These are phyloP conservation scores for Chrysolina haemoptera DNA, from an alignment of 2,888 invertebrate species.

Conservation along the genomic window DNA sequence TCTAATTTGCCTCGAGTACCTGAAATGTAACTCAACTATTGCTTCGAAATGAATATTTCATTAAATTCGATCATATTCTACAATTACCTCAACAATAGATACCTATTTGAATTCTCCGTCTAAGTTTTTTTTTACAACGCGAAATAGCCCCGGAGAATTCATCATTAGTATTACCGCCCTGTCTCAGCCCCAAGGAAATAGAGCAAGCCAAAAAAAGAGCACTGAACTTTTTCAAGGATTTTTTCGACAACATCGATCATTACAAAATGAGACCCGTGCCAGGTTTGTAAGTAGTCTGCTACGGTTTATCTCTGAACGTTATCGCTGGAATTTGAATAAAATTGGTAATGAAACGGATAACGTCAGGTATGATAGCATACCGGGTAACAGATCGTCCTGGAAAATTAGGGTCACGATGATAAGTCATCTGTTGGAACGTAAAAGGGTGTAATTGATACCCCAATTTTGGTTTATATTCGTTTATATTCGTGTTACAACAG, in stretches of 20 bases:
- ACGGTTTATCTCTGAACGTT: conserved; percentile 15
- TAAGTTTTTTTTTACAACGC: neutral
- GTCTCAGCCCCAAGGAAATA: neutral
- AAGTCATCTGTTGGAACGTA: neutral
- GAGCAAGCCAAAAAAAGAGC: conserved; percentile 14
- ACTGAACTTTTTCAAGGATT: neutral
- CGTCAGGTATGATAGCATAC: conserved; percentile 2
- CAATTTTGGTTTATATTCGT: neutral
- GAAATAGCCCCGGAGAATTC: neutral
- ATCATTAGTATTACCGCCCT: neutral
- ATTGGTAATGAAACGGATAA: conserved; percentile 10
- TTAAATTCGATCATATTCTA: too few relatives aligned
- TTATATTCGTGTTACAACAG: neutral
- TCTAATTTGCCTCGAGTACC: too few relatives aligned
- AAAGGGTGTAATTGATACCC: conserved; percentile 1
- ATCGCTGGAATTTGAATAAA: conserved; percentile 7
- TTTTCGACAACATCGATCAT: conserved; percentile 16
- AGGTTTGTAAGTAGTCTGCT: conserved; percentile 9
- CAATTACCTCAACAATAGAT: neutral
- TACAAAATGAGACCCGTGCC: neutral
- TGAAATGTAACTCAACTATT: too few relatives aligned
- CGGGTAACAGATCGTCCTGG: neutral
- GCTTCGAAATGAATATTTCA: too few relatives aligned
- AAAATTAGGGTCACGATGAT: conserved; percentile 7
- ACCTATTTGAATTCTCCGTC: neutral